These are phyloP conservation scores for Cyanoramphus novaezelandiae DNA, from an alignment of 2,113 vertebrate species.

Conservation along the genomic window DNA sequence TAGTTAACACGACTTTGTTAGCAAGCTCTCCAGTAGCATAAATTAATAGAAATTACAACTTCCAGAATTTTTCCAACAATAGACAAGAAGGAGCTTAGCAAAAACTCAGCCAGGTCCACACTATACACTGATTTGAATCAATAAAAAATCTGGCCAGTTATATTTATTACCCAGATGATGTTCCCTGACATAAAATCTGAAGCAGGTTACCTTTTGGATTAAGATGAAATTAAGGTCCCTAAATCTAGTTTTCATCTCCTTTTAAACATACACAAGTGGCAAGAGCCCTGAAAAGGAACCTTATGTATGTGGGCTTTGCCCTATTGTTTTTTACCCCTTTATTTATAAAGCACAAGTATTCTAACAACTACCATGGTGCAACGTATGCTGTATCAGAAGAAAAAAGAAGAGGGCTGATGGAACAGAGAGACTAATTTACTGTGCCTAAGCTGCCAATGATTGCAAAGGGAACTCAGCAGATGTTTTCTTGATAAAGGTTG, in stretches of 20 bases:
- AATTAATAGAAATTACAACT: not conserved
- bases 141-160: not conserved
- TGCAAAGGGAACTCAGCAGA: constrained; percentile 57
- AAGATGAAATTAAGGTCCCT: not conserved
- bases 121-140: not conserved
- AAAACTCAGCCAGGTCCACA: not conserved
- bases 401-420: constrained; percentile 12
- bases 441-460: constrained; percentile 61
- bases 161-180: not conserved
- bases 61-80: not conserved
- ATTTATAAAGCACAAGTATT: constrained; percentile 25
- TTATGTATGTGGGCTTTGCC: not conserved
- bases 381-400: constrained; percentile 1
- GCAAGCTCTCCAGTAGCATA: not conserved
- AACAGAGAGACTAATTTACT: constrained; percentile 64
- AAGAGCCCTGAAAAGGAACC: not conserved
- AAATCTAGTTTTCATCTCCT: not conserved
- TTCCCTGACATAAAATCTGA: not conserved
- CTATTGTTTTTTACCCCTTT: not conserved
- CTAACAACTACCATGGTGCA: not conserved
- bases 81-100: not conserved
- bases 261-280: not conserved
- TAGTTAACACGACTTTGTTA: constrained; percentile 27
- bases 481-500: constrained; percentile 63
- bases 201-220: not conserved